Evolutionary conservation across 2,113 vertebrate species (phyloP), one percentile per base, ranked within the genome.

Genomic region (Amblyopsis rosae): DNA sequence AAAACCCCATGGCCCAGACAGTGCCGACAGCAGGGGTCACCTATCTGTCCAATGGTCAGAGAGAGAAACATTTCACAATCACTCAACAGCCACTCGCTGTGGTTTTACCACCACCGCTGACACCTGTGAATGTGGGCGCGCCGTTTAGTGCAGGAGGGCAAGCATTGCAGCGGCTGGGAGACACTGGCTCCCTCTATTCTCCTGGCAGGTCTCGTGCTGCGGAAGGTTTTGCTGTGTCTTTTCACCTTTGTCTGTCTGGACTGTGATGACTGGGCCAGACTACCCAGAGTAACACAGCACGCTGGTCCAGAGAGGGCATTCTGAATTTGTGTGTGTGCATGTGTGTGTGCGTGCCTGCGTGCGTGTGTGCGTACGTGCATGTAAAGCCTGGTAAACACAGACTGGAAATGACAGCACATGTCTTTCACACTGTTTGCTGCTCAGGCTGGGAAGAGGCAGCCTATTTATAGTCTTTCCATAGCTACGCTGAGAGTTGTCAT

Each of bases 221-320:
- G 69, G 67, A 59, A 65, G 50, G 65, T 15, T 63, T 76, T 76
- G 58, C 70, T 65, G 62, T 73, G 70, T 41, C 49, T 50, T 67
- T 57, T 65, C 73, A 82, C 81, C 85, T 82, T 41, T 57, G 49
- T 68, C 26, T 75, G 83, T 72, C 67, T 83, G 67, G 55, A 19
- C 45, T 70, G 67, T 54, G 71, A 81, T 64, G 73, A 72, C 70
- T 69, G 64, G 47, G 69, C 53, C 54, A 71, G 85, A 89, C 83
- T 76, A 85, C 56, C 66, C 67, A 71, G 62, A 59, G 58, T 8
- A 83, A 58, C 17, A 66, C 67, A 76, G 72, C 59, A 54, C 50
- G 57, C 63, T 72, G 59, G 59, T 64, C 35, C 53, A 62, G 71
- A 70, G 60, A 69, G 57, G 59, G 35, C n/a, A 33, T 16, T 17